Conservation (phyloP, 2,888 invertebrate genomes). For the Ptilodon capucinus region DNA sequence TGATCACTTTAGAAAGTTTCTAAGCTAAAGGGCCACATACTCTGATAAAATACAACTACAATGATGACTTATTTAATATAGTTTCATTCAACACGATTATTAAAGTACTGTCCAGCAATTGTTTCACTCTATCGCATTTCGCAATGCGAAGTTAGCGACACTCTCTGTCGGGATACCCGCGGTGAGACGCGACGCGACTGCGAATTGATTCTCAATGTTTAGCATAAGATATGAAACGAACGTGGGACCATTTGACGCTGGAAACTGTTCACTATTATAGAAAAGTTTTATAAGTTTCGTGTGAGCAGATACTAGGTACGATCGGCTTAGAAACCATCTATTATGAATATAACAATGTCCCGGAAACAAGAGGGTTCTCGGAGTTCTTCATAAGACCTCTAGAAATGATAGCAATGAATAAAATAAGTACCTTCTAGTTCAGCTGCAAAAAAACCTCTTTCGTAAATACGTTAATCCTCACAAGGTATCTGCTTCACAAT, state of each 20-base stretch:
- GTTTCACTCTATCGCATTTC: neutral
- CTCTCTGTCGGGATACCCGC: slow-evolving; percentile 13
- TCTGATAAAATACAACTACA: too few relatives aligned
- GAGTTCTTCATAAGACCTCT: too few relatives aligned
- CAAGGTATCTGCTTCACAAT: neutral
- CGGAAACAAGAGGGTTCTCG: too few relatives aligned
- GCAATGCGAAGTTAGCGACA: neutral
- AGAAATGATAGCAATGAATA: neutral
- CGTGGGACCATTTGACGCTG: slow-evolving; percentile 1
- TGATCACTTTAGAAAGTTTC: too few relatives aligned
- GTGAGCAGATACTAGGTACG: too few relatives aligned
- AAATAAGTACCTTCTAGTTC: too few relatives aligned
- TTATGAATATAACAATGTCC: too few relatives aligned
- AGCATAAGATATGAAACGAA: slow-evolving; percentile 36
- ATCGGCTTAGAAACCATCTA: too few relatives aligned
- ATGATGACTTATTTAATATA: too few relatives aligned
- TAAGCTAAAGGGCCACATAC: too few relatives aligned
- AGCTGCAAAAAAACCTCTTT: neutral
- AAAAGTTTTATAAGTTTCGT: neutral
- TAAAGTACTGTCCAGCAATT: neutral
- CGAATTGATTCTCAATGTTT: slow-evolving; percentile 31
- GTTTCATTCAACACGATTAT: too few relatives aligned
- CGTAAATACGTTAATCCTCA: neutral
- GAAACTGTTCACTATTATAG: neutral
- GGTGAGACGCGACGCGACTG: slow-evolving; percentile 10